phyloP scores from a whole-genome alignment of 2,113 vertebrate species.

The Anas platyrhynchos region DNA sequence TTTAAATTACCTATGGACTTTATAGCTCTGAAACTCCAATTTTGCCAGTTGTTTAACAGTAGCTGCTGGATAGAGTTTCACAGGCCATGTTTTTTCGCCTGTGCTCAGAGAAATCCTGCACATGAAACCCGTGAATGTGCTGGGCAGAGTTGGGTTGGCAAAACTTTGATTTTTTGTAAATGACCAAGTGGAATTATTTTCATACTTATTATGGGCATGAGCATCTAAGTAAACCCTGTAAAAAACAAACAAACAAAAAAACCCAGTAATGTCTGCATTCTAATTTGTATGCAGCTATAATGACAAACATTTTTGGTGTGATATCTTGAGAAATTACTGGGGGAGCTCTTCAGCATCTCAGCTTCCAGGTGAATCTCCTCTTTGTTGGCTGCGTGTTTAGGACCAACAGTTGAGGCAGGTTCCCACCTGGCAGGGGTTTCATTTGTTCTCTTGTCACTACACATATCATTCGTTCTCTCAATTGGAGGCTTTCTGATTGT shows the following conservation, averaged over 20 bases:
- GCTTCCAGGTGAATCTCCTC: neutral
- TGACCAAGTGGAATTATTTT: neutral
- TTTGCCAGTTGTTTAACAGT: neutral
- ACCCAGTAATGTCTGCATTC: rapidly evolving
- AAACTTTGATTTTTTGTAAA: neutral
- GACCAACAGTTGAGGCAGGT: rapidly evolving
- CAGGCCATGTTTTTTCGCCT: neutral
- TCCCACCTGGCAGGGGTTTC: neutral
- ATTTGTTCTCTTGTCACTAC: neutral
- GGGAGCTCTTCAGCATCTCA: neutral
- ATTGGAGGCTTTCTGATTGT: neutral
- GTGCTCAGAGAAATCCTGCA: neutral
- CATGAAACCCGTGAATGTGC: neutral
- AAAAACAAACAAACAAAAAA: neutral
- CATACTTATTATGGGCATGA: neutral
- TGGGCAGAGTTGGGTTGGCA: neutral
- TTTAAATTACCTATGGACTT: neutral
- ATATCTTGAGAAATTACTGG: neutral
- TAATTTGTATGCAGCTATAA: neutral
- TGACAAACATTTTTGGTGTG: neutral
- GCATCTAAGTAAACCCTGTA: neutral
- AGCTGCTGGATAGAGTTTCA: neutral
- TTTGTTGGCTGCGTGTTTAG: neutral
- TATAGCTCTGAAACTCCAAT: neutral
- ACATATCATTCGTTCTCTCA: neutral